Percentiles rank a stretch among this genome's conserved stretches.
These are phyloP conservation scores for Montipora foliosa DNA, from an alignment of 64 coral and sea anemone species.

Conservation along the genomic window DNA sequence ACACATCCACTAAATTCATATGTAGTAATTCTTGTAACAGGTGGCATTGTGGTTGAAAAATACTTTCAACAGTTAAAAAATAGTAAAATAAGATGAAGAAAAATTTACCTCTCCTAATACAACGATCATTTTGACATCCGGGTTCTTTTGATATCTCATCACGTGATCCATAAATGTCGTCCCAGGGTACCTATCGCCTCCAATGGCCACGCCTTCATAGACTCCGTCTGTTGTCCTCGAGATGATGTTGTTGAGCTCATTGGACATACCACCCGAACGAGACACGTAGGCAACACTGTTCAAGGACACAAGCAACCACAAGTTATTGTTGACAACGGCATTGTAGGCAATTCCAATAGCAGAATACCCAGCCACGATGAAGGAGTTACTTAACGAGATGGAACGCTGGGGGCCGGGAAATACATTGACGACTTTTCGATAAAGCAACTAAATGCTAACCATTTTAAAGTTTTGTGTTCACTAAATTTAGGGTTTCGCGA, in stretches of 20 bases:
- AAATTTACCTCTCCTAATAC: constrained; percentile 85
- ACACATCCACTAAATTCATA: too few relatives aligned
- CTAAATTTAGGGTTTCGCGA: too few relatives aligned
- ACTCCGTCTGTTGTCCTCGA: constrained; percentile 96
- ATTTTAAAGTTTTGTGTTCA: too few relatives aligned
- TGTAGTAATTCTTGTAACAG: too few relatives aligned
- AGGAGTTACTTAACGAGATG: too few relatives aligned
- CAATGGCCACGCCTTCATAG: constrained; percentile 96
- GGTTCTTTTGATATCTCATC: constrained; percentile 93
- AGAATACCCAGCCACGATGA: too few relatives aligned
- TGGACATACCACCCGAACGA: constrained; percentile 97
- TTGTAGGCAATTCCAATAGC: too few relatives aligned
- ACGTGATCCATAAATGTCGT: constrained; percentile 95
- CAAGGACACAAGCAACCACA: not conserved
- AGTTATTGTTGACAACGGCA: not conserved
- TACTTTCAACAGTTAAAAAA: too few relatives aligned
- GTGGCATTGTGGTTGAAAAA: too few relatives aligned
- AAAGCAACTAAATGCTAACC: not conserved
- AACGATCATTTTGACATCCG: constrained; percentile 91
- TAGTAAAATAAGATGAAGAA: too few relatives aligned
- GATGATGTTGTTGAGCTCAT: constrained; percentile 99
- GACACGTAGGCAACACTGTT: constrained; percentile 97
- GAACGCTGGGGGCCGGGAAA: too few relatives aligned
- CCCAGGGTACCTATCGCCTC: constrained; percentile 98
- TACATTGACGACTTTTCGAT: too few relatives aligned